phyloP scores from a whole-genome alignment of 2,888 invertebrate species.

The Lithophane leautieri region DNA sequence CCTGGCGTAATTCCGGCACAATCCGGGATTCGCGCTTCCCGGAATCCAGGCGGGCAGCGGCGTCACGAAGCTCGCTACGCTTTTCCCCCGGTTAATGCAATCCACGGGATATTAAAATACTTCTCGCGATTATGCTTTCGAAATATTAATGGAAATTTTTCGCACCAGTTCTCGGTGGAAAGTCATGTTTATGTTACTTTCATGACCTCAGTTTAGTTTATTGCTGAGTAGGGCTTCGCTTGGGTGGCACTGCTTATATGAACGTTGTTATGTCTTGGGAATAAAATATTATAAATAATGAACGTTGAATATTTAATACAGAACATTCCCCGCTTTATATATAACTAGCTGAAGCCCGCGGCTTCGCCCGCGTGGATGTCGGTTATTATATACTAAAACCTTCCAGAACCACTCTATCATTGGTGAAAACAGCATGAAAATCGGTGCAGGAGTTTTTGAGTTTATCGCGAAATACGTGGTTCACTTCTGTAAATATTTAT shows the following conservation, averaged over 20 bases:
- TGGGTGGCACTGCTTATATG: conserved; percentile 21
- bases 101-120: conserved; percentile 69
- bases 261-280: neutral
- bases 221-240: conserved; percentile 22
- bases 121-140: conserved; percentile 65
- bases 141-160: conserved; percentile 65
- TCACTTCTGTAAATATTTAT: too few relatives aligned
- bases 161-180: conserved; percentile 55
- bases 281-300: conserved; percentile 11
- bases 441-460: too few relatives aligned
- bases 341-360: too few relatives aligned
- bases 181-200: conserved; percentile 60
- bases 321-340: neutral
- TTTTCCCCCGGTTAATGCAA: conserved; percentile 64
- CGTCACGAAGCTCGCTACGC: conserved; percentile 46
- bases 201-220: conserved; percentile 51
- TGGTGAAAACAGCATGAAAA: too few relatives aligned
- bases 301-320: neutral
- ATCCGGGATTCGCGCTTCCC: conserved; percentile 65
- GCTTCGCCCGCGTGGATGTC: too few relatives aligned
- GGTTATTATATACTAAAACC: too few relatives aligned
- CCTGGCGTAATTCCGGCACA: conserved; percentile 74
- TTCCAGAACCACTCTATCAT: too few relatives aligned
- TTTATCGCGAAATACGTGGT: too few relatives aligned
- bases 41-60: conserved; percentile 50